Evolutionary conservation across 2,888 invertebrate genomes (phyloP).

Genomic region (Pharmacophagus antenor): DNA sequence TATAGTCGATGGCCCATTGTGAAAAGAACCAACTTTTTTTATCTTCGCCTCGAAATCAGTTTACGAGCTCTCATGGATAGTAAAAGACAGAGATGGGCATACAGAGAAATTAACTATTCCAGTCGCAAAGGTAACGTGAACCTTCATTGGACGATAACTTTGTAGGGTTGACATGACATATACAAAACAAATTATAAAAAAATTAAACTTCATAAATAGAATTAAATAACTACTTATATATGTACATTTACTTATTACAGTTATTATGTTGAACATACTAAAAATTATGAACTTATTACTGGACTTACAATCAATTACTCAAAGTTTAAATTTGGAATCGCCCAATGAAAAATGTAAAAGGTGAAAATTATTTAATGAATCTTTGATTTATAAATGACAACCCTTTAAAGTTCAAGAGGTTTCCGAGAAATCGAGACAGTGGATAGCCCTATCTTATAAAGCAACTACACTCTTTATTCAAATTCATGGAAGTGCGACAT

Average conservation of each 20-base stretch:
- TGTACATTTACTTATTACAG: too few species aligned
- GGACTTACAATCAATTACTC: too few species aligned
- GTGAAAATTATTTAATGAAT: too few species aligned
- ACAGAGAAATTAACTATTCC: conserved; percentile 42
- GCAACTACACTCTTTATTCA: conserved; percentile 42
- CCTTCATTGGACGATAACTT: conserved; percentile 55
- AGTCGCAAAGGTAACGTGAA: conserved; percentile 56
- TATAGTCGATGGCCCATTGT: conserved; percentile 49
- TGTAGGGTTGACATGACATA: conserved; percentile 47
- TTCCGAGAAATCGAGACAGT: conserved; percentile 60
- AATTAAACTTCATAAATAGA: neutral
- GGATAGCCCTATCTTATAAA: conserved; percentile 48
- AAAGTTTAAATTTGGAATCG: too few species aligned
- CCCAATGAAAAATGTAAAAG: too few species aligned
- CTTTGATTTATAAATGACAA: conserved; percentile 10
- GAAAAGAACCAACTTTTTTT: conserved; percentile 74
- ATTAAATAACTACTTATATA: too few species aligned
- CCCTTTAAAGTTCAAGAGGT: conserved; percentile 48
- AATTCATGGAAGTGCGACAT: conserved; percentile 37
- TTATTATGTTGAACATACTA: too few species aligned
- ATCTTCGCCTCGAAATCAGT: conserved; percentile 68
- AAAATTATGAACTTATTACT: too few species aligned
- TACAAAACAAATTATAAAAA: neutral
- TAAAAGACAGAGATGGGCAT: conserved; percentile 57
- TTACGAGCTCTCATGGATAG: conserved; percentile 75